Percentiles rank a stretch among this genome's conserved stretches.
phyloP scores from a whole-genome alignment of 2,888 invertebrate genomes.

The Euspilapteryx auroguttella region DNA sequence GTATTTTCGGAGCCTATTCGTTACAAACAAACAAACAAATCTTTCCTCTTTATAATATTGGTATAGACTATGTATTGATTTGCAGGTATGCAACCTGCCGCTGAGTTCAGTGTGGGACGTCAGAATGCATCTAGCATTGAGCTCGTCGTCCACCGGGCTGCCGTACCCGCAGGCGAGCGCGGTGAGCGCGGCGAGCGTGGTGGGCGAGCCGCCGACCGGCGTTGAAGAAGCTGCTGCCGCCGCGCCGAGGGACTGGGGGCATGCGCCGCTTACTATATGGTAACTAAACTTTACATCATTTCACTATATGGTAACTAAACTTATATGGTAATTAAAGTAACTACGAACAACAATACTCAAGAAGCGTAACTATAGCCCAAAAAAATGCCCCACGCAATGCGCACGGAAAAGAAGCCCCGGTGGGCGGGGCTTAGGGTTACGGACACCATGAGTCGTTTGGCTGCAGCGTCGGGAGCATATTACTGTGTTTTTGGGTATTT shows the following conservation, averaged over 20 bases:
- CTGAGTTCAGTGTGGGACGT: conserved; percentile 41
- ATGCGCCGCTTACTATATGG: conserved; percentile 34
- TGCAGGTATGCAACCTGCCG: conserved; percentile 36
- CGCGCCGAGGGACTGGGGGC: conserved; percentile 31
- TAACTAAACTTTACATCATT: conserved; percentile 10
- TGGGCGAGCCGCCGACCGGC: conserved; percentile 10
- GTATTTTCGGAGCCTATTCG: too few species aligned
- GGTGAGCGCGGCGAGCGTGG: conserved; percentile 12
- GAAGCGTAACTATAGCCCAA: background rate
- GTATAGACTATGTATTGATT: too few species aligned
- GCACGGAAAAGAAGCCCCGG: too few species aligned
- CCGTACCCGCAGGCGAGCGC: conserved; percentile 16
- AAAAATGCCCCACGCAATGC: too few species aligned
- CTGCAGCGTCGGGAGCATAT: too few species aligned
- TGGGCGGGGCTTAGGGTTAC: too few species aligned
- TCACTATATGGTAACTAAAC: background rate
- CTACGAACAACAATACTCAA: too few species aligned
- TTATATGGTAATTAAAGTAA: background rate
- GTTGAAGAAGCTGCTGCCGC: conserved; percentile 10
- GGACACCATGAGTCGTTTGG: too few species aligned
- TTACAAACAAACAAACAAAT: too few species aligned
- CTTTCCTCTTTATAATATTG: too few species aligned
- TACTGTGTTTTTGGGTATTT: too few species aligned
- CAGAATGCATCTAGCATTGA: background rate
- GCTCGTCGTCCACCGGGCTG: background rate